Base-by-base conservation (phyloP, 2,113 vertebrate species). In the Cisticola juncidis region DNA sequence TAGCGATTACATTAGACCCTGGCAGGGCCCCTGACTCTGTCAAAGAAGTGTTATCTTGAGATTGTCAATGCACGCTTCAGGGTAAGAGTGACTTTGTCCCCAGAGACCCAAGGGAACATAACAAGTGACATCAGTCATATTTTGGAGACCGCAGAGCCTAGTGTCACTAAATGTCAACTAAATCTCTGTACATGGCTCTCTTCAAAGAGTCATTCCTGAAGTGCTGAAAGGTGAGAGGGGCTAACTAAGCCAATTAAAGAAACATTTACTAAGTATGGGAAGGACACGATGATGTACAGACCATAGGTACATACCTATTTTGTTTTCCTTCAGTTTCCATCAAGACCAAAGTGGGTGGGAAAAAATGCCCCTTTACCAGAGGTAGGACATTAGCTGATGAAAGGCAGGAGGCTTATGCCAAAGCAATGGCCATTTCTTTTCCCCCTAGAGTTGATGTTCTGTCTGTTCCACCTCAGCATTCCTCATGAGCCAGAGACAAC, bases 31-130 rank as follows among this genome's bases (percentile, higher is more conserved):
- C 84, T 85, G 83, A 58, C 69, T 93, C 89, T 86, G 96, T 95
- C 96, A 96, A 79, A 94, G 78, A 86, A 93, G 91, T 91, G 94
- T 96, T 97, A 97, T 97, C 93, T 97, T 97, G 96, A 97, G 86
- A 95, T 93, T 95, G 96, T 95, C 96, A 95, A 93, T 97, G 92
- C 77, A 54, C 70, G 82, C 82, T 97, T 76, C 93, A 94, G 81
- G 69, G 90, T 82, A 95, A 90, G 90, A 97, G 89, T 81, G 95
- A 87, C 83, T 95, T 86, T 96, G 94, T 95, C 94, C 94, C 94
- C 62, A 44, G 93, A 70, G 95, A 97, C 82, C 83, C 54, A 47
- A 73, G 54, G 61, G 86, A 94, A 90, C 69, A 61, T 85, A 96
- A 72, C 88, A 72, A 97, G 95, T 95, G 95, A 96, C 92, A 94